Base-by-base conservation (phyloP, 2,888 invertebrate genomes). In the Parasteatoda lunata region DNA sequence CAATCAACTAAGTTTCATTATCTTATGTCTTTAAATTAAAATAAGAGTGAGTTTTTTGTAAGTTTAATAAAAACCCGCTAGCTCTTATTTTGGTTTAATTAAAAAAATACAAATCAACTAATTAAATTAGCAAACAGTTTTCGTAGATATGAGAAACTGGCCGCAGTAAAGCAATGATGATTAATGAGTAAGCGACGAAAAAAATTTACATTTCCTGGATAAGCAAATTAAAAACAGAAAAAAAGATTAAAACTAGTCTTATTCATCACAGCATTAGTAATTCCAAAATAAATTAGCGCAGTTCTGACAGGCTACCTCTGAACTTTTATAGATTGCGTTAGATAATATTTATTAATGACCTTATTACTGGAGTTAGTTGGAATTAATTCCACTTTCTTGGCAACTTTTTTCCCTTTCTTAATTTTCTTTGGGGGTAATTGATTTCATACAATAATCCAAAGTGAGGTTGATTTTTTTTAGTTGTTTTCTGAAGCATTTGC, bases 271-370 rank as follows among this genome's bases (percentile, higher is more conserved):
- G 45, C 30, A 75, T 45, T 52, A 72, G 54, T 54, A 65, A 59
- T 54, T 45, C n/a, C 52, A 11, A 77, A 86, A 86, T 77, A 49
- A 70, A 86, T 86, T 77, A 30, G 30, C 30, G 70, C 77, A 48
- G 59, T 77, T 77, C 30, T 76, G 80, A 65, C 80, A 72, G 71
- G 52, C 65, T 49, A 71, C 49, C 72, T 8, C 76, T 71, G 59
- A 77, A 81, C 66, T 83, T 80, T 78, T 69, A 69, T 76, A 84
- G 75, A 85, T 79, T 86, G 70, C 71, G 68, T 71, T 69, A 86
- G 80, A 77, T 80, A 86, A 77, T 80, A 86, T 80, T 80, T 86
- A 86, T 86, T 86, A 86, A 86, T 86, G 80, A 48, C 68, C 47
- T 86, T 80, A 77, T 84, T 84, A 86, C 76, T 70, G n/a, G 59